Percentiles rank a stretch among this genome's conserved stretches.
Evolutionary conservation across 2,797 vertebrate species (phyloP).

Genomic region (Salmo trutta): DNA sequence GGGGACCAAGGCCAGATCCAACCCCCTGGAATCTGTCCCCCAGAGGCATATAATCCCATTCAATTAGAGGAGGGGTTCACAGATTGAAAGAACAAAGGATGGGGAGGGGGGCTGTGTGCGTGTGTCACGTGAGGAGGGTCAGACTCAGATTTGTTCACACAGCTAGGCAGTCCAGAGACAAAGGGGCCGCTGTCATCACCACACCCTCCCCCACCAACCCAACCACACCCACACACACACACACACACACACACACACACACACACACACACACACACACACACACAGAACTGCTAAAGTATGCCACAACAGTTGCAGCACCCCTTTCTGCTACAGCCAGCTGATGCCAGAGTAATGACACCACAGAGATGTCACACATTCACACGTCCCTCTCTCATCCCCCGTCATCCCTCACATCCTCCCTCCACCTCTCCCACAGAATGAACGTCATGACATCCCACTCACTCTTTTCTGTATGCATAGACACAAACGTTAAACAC

Average conservation of each 20-base stretch:
- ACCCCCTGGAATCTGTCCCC: conserved; percentile 54
- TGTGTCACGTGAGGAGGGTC: conserved; percentile 49
- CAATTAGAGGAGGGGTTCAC: conserved; percentile 55
- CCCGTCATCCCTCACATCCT: too few species aligned
- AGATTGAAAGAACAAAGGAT: conserved; percentile 59
- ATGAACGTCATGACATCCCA: too few species aligned
- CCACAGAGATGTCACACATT: too few species aligned
- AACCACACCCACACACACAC: not conserved
- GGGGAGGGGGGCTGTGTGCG: not conserved
- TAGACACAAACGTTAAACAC: too few species aligned
- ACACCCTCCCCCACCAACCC: conserved; percentile 14
- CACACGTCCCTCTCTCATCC: too few species aligned
- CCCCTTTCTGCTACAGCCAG: too few species aligned
- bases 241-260: not conserved
- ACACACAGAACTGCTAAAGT: not conserved
- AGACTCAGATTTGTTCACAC: conserved; percentile 59
- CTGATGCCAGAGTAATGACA: too few species aligned
- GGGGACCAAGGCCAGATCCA: conserved; percentile 40
- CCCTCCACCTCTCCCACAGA: too few species aligned
- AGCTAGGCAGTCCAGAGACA: conserved; percentile 51
- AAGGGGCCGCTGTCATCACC: conserved; percentile 60
- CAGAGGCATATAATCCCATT: conserved; percentile 61
- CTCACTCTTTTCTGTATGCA: too few species aligned
- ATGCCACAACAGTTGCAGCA: too few species aligned
- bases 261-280: not conserved